Evolutionary conservation across 2,113 vertebrate genomes (phyloP), one percentile per base, ranked within the genome.

Genomic region (Danionella cerebrum): DNA sequence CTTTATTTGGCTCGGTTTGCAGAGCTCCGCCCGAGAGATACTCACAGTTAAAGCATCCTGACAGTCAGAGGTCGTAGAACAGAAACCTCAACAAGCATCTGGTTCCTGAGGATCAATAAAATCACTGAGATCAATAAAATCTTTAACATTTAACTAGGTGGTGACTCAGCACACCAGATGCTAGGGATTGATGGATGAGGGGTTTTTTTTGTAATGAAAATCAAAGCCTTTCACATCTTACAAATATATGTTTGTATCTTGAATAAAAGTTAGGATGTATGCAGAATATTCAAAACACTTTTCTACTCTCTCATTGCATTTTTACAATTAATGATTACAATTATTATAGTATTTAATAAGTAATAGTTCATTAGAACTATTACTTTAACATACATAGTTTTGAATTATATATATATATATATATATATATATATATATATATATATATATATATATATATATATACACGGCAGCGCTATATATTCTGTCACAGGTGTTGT

Each of bases 61-160:
- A 63, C 21, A 36, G 9, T 31, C 60, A 69, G 60, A 54, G 35
- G 31, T 62, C 29, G 22, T 48, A 29, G 60, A 64, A 59, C 35
- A 48, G 52, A 36, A 58, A 18, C 29, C 42, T 19, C 29, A 54
- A 48, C 45, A 35, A 19, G 19, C 29, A 50, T 48, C 12, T 48
- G 14, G 13, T 65, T 48, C 64, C 25, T 16, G 59, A 44, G 44
- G 24, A 10, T 47, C 48, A 22, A 9, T 59, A 39, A 39, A 31
- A 58, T 33, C 25, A 35, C 42, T 14, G 31, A 3, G 14, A 69
- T 72, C 74, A 54, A 69, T 72, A 65, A 60, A 68, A 66, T 65
- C 58, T 65, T 65, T 70, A 60, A 10, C 13, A 24, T 45, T 55
- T 67, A 57, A 24, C 22, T 58, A 44, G 14, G 29, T 24, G 5